Conservation (phyloP, 2,797 vertebrate species). For the Notoglanidium macrostoma region DNA sequence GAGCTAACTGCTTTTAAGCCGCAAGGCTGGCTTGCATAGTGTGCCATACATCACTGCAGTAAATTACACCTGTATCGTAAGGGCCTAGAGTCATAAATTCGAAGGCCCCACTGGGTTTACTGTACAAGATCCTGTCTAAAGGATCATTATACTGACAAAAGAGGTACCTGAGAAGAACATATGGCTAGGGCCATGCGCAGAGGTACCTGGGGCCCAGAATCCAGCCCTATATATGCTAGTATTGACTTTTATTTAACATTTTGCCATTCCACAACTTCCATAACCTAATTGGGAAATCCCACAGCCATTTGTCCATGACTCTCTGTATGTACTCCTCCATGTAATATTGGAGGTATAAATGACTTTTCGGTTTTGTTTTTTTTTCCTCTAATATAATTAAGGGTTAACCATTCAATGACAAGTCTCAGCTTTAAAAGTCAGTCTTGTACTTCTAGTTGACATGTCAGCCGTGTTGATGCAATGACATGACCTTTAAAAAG, state of each 20-base stretch:
- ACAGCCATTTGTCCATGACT: constrained; percentile 29
- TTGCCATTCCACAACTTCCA: constrained; percentile 22
- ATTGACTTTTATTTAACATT: constrained; percentile 41
- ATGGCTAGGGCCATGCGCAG: constrained; percentile 4
- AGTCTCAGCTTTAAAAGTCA: background rate
- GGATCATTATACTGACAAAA: constrained; percentile 38
- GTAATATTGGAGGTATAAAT: background rate
- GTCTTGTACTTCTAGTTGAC: background rate
- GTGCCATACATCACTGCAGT: constrained; percentile 12
- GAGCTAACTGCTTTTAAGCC: background rate
- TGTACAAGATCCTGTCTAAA: constrained; percentile 40
- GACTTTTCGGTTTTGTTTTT: constrained; percentile 12
- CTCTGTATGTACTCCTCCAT: background rate
- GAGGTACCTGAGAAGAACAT: constrained; percentile 20
- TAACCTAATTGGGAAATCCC: constrained; percentile 6
- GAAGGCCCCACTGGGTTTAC: constrained; percentile 13
- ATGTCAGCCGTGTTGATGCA: constrained; percentile 8
- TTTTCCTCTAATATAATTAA: background rate
- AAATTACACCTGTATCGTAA: constrained; percentile 27
- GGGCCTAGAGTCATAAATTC: constrained; percentile 24
- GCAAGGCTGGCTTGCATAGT: background rate
- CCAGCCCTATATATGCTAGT: constrained; percentile 11
- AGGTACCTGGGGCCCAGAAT: constrained; percentile 23
- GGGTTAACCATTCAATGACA: background rate
- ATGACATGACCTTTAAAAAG: background rate